Evolutionary conservation across 2,888 invertebrate genomes (phyloP).

Genomic region (Poecilus cupreus): DNA sequence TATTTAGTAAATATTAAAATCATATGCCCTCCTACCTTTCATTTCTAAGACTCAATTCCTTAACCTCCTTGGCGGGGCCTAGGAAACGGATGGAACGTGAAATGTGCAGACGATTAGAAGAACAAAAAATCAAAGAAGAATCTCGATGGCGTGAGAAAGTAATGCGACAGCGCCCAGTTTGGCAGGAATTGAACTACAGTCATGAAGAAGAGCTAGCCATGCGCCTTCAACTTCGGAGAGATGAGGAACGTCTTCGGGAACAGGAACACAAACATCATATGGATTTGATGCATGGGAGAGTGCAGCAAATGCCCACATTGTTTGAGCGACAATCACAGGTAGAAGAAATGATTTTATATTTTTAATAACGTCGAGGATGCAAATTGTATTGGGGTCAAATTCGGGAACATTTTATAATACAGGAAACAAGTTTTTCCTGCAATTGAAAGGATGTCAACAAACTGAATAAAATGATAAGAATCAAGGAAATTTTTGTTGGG

Average conservation of each 20-base stretch:
- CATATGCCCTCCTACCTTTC: no score
- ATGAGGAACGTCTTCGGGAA: slow-evolving; percentile 80
- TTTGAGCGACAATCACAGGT: slow-evolving; percentile 83
- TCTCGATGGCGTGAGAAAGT: slow-evolving; percentile 77
- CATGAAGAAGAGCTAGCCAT: slow-evolving; percentile 82
- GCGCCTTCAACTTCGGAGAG: slow-evolving; percentile 79
- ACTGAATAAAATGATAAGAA: no score
- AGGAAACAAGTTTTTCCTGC: no score
- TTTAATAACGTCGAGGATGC: background rate
- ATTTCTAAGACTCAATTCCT: slow-evolving; percentile 49
- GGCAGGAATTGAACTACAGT: slow-evolving; percentile 80
- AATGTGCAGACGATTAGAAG: slow-evolving; percentile 76
- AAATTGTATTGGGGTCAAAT: no score
- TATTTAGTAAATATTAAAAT: no score
- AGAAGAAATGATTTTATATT: slow-evolving; percentile 35
- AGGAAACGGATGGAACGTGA: slow-evolving; percentile 80
- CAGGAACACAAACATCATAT: slow-evolving; percentile 82
- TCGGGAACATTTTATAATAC: no score
- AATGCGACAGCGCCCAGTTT: slow-evolving; percentile 80
- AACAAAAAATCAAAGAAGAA: slow-evolving; percentile 77
- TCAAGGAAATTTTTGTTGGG: background rate
- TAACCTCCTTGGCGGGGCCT: slow-evolving; percentile 27
- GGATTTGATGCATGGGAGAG: slow-evolving; percentile 83
- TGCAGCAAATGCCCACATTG: slow-evolving; percentile 81
- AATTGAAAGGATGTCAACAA: no score